Percentiles rank a stretch among this genome's conserved stretches.
Evolutionary conservation across 2,888 invertebrate species (phyloP).

Genomic region (Campoplex capitator): DNA sequence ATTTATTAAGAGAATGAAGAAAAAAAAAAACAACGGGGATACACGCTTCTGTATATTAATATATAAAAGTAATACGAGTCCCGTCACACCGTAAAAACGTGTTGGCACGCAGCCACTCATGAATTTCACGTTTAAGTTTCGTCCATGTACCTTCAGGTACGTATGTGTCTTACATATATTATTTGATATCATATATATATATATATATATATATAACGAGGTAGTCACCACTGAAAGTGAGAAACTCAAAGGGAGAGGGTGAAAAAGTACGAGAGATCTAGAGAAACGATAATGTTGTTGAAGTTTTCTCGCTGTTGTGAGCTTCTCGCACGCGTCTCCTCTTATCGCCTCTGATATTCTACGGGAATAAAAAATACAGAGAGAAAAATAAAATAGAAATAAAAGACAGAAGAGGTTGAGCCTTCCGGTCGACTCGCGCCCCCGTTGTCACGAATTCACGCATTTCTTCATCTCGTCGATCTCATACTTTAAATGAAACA

Average conservation of each 20-base stretch:
- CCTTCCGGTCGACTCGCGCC: conserved; percentile 66
- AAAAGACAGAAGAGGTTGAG: conserved; percentile 30
- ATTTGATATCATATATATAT: conserved; percentile 57
- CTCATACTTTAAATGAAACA: conserved; percentile 44
- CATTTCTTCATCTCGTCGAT: conserved; percentile 63
- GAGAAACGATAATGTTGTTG: conserved; percentile 62
- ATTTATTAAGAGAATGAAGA: conserved; percentile 10
- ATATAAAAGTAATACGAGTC: conserved; percentile 48
- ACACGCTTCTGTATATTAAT: conserved; percentile 32
- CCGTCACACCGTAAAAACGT: conserved; percentile 45
- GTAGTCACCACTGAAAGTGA: conserved; percentile 49
- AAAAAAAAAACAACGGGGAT: background rate
- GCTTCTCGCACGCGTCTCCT: conserved; percentile 63
- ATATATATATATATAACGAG: conserved; percentile 49
- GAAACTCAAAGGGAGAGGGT: conserved; percentile 56
- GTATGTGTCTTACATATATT: conserved; percentile 35
- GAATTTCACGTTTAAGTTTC: background rate
- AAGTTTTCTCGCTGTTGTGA: conserved; percentile 66
- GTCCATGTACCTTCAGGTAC: background rate
- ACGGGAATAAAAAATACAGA: conserved; percentile 8
- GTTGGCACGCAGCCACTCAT: conserved; percentile 52
- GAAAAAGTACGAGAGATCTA: conserved; percentile 66
- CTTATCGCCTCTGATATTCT: conserved; percentile 4
- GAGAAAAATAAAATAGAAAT: background rate
- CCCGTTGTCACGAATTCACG: conserved; percentile 61